A percentile compares a stretch with the other conserved stretches of the same genome.
Evolutionary conservation across 2,113 vertebrate genomes (phyloP).

Genomic region (Procavia capensis): DNA sequence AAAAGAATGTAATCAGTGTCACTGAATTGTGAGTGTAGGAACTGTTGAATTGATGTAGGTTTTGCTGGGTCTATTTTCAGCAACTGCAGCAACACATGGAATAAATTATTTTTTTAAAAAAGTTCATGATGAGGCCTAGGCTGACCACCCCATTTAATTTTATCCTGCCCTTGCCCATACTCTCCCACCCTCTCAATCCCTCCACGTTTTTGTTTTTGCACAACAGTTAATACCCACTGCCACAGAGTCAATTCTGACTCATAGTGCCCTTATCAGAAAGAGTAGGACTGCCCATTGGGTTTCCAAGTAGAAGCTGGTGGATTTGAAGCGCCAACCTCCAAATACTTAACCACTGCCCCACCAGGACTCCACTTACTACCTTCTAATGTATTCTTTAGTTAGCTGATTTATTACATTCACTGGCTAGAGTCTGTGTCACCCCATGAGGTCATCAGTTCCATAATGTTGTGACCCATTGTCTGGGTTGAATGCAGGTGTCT

Average conservation of each 20-base stretch:
- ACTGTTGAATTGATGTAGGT: not conserved
- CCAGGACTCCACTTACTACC: no score
- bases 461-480: accelerated
- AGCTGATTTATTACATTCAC: accelerated
- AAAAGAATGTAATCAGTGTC: not conserved
- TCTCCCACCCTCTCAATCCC: not conserved
- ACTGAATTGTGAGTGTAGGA: not conserved
- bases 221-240: no score
- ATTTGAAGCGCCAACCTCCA: no score
- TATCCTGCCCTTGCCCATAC: no score
- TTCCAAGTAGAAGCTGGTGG: no score
- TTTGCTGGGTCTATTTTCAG: not conserved
- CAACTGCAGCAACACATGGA: not conserved
- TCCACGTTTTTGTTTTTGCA: not conserved
- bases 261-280: no score
- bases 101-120: not conserved
- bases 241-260: no score
- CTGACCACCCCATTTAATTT: no score
- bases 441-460: not conserved
- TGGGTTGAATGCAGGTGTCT: not conserved
- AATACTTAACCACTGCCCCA: no score
- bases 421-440: not conserved
- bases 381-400: not conserved
- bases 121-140: not conserved
- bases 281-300: no score